Conservation (phyloP, 1,140 invertebrate species). For the Ceratina australensis region DNA sequence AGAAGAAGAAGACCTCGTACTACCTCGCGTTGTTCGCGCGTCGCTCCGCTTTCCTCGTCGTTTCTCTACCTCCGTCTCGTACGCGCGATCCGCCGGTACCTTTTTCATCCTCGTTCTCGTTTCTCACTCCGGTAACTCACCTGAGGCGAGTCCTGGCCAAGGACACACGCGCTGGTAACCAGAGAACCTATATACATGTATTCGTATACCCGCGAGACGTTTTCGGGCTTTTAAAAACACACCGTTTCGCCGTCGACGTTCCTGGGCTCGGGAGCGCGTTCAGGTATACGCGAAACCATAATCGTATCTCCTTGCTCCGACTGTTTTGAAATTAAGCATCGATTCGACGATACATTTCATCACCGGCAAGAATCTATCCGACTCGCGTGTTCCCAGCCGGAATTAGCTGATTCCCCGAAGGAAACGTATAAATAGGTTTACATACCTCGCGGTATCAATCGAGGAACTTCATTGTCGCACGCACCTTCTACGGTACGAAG, state of each 20-base stretch:
- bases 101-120: conserved; percentile 31
- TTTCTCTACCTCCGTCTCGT: not conserved
- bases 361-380: no score
- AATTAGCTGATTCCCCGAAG: no score
- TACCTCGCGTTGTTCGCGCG: conserved; percentile 35
- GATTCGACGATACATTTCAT: no score
- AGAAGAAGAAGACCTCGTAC: no score
- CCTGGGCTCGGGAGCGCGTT: conserved; percentile 46
- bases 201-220: conserved; percentile 66
- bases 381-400: no score
- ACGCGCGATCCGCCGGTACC: not conserved
- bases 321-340: no score
- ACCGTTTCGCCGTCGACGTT: conserved; percentile 65
- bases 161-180: conserved; percentile 76
- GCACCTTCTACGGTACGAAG: no score
- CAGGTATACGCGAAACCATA: conserved; percentile 9
- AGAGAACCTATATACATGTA: conserved; percentile 69
- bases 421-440: no score
- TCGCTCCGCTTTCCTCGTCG: conserved; percentile 30
- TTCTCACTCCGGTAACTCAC: conserved; percentile 50
- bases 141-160: conserved; percentile 66
- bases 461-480: not conserved
- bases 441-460: not conserved
- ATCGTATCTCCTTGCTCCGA: not conserved
- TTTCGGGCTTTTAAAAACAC: conserved; percentile 73